phyloP scores from a whole-genome alignment of 2,888 invertebrate genomes.

The Chrysolina oricalcia region DNA sequence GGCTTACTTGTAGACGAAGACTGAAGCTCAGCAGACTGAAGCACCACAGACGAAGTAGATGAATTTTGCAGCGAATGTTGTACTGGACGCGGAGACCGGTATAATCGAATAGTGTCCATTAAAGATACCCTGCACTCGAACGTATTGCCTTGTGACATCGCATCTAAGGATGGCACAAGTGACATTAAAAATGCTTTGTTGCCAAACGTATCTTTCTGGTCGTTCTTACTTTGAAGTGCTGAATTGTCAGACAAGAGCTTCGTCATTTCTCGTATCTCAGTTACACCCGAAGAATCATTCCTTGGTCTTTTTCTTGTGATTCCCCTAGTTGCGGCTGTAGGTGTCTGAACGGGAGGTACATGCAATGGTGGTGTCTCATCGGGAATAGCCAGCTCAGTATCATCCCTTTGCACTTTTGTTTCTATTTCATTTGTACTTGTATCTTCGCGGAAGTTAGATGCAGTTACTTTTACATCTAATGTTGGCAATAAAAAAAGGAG shows the following conservation, averaged over 20 bases:
- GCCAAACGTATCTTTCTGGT: slow-evolving; percentile 14
- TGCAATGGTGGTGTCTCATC: slow-evolving; percentile 14
- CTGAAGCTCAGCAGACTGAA: slow-evolving; percentile 4
- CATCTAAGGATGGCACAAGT: slow-evolving; percentile 12
- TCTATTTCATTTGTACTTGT: slow-evolving; percentile 10
- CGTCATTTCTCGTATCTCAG: slow-evolving; percentile 7
- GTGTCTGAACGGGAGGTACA: slow-evolving; percentile 12
- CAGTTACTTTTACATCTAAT: slow-evolving; percentile 12
- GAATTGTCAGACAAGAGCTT: slow-evolving; percentile 11
- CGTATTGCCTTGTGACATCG: slow-evolving; percentile 10
- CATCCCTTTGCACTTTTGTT: slow-evolving; percentile 8
- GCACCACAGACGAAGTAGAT: slow-evolving; percentile 5
- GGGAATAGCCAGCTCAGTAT: slow-evolving; percentile 12
- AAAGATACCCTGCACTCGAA: slow-evolving; percentile 1
- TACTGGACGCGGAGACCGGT: slow-evolving; percentile 10
- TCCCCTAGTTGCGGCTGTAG: slow-evolving; percentile 7
- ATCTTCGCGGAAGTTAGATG: slow-evolving; percentile 12
- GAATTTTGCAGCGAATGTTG: slow-evolving; percentile 7
- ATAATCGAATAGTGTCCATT: slow-evolving; percentile 14
- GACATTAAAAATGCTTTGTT: slow-evolving; percentile 16
- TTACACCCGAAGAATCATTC: slow-evolving; percentile 14
- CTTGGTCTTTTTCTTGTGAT: neutral
- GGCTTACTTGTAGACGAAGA: neutral
- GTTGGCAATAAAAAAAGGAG: slow-evolving; percentile 14
- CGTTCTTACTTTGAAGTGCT: slow-evolving; percentile 14